Evolutionary conservation across 2,113 vertebrate genomes (phyloP), one percentile per base, ranked within the genome.

Genomic region (Nesoenas mayeri): DNA sequence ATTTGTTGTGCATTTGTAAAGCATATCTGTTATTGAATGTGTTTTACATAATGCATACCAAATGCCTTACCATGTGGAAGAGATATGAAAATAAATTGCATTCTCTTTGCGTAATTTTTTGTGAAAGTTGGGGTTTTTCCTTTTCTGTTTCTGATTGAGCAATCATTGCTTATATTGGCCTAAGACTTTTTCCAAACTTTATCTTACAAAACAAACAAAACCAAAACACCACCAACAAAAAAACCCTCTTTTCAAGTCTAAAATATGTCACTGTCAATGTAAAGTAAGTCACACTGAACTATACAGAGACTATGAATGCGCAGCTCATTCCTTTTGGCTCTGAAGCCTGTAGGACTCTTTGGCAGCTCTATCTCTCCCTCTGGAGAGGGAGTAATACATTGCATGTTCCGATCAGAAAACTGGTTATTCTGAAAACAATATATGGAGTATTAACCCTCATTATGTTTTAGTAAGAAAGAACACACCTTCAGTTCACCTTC

Each of bases 381-480:
- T 1, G 0, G 71, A 80, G 31, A 61, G 13, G 9, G n/a, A 57
- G n/a, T 12, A 38, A 22, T 51, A 62, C 73, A 47, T n/a, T 47
- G 15, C 40, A 47, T 5, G 4, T 58, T 95, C 54, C 57, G 24
- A 34, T 88, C 29, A 36, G 17, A 85, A 85, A 64, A 15, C 19
- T 40, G 54, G 2, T 85, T 85, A 11, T 72, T 92, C 21, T 88
- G 83, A 77, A 75, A 95, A 26, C 20, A 42, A 3, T 47, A 40
- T 12, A 10, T 42, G 34, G 10, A 61, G 1, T 73, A 10, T 78
- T 36, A 47, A 1, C 5, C 5, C 32, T 72, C 0, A 1, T 15
- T 82, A 79, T 71, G 12, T 42, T 92, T 57, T 47, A 31, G 10
- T 58, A 66, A 44, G 24, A 74, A 89, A 54, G n/a, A 77, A 31